Percentiles rank a stretch among this genome's conserved stretches.
Evolutionary conservation across 2,113 vertebrate species (phyloP).

Genomic region (Martes martes): DNA sequence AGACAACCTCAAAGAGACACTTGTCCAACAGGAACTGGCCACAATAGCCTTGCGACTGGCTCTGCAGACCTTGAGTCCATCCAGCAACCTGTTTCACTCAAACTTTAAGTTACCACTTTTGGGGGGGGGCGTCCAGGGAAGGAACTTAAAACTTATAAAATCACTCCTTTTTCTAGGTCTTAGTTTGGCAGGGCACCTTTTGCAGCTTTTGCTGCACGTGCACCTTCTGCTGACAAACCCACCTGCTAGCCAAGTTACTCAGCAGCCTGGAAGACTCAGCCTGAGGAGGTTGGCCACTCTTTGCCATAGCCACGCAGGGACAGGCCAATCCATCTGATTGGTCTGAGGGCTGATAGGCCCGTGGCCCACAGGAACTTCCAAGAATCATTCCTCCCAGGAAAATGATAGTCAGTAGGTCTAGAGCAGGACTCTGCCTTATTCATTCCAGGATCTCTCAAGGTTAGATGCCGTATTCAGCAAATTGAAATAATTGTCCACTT

Average conservation of each 20-base stretch:
- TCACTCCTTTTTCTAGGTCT: not conserved
- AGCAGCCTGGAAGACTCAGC: not conserved
- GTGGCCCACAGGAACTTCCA: not conserved
- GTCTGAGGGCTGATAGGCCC: not conserved
- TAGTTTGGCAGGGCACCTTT: not conserved
- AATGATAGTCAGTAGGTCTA: not conserved
- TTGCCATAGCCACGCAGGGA: not conserved
- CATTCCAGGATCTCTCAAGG: not conserved
- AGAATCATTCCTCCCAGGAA: not conserved
- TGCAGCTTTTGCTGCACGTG: not conserved
- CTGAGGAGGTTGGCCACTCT: not conserved
- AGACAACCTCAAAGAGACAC: not conserved
- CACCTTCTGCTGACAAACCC: not conserved
- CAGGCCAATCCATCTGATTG: not conserved
- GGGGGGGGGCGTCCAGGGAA: accelerated
- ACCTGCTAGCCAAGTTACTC: not conserved
- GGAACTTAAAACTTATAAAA: not conserved
- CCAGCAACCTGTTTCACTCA: not conserved
- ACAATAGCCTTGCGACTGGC: not conserved
- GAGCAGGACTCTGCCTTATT: not conserved
- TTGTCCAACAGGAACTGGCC: not conserved
- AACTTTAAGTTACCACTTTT: not conserved
- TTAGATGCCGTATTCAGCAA: not conserved
- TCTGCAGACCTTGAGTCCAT: not conserved
- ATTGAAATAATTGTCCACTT: not conserved